These are phyloP conservation scores for Campodea augens DNA, from an alignment of 1,140 invertebrate species.

Conservation along the genomic window DNA sequence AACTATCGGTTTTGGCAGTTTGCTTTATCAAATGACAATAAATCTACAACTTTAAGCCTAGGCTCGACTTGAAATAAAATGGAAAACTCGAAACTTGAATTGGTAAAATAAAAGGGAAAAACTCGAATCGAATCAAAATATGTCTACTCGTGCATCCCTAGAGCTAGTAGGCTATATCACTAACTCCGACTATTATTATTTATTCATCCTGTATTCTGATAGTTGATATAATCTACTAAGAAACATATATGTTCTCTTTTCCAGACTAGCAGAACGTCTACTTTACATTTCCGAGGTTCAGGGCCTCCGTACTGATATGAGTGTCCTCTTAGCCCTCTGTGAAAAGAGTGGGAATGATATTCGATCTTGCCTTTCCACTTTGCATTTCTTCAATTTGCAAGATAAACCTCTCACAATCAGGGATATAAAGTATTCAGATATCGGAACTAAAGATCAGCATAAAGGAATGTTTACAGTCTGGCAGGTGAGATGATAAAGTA, in stretches of 20 bases:
- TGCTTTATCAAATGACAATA: no score
- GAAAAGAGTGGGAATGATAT: conserved; percentile 72
- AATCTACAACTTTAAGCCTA: no score
- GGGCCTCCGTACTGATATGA: conserved; percentile 45
- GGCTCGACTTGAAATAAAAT: no score
- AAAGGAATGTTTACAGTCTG: conserved; percentile 71
- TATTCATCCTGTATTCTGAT: no score
- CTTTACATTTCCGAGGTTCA: conserved; percentile 45
- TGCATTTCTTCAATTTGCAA: conserved; percentile 49
- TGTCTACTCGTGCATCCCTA: no score
- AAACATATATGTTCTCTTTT: conserved; percentile 11
- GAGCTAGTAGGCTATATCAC: no score
- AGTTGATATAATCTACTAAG: no score
- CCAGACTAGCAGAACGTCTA: conserved; percentile 41
- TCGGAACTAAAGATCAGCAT: conserved; percentile 70
- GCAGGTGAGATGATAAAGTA: conserved; percentile 59
- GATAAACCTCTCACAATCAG: conserved; percentile 34
- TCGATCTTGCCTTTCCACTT: conserved; percentile 63
- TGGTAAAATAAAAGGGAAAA: no score
- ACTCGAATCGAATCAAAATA: no score
- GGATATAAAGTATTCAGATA: conserved; percentile 42
- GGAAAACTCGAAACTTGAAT: no score
- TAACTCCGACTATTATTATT: no score
- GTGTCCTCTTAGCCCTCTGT: conserved; percentile 47
- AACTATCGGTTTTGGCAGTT: no score